These are phyloP conservation scores for Daphoenositta chrysoptera DNA, from an alignment of 2,113 vertebrate species.

Conservation along the genomic window DNA sequence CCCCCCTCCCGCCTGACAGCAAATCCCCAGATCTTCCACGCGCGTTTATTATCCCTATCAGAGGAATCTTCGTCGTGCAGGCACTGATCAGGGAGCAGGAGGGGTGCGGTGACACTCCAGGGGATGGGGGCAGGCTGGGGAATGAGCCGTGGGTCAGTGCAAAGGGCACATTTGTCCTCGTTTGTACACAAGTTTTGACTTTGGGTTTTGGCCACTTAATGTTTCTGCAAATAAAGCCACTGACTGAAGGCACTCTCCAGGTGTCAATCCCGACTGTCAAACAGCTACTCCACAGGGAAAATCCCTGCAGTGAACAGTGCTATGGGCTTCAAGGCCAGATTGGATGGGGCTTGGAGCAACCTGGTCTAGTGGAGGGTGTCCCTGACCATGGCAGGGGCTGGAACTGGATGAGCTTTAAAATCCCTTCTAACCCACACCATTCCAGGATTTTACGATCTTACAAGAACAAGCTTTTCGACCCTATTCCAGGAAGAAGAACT, in stretches of 20 bases:
- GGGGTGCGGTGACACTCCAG: accelerated
- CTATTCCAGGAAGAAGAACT: not conserved
- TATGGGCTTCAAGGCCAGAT: not conserved
- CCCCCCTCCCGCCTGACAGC: not conserved
- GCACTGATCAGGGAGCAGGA: not conserved
- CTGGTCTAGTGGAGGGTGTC: not conserved
- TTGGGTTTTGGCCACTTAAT: not conserved
- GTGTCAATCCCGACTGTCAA: not conserved
- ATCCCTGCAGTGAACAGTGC: not conserved
- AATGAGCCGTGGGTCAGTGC: not conserved
- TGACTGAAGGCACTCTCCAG: not conserved
- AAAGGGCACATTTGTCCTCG: accelerated
- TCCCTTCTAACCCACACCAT: not conserved
- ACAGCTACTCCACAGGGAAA: not conserved
- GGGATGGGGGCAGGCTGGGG: not conserved
- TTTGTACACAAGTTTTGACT: not conserved
- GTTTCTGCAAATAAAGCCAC: not conserved
- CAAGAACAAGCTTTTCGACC: not conserved
- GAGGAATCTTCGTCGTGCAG: not conserved
- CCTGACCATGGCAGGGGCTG: not conserved
- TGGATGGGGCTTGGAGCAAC: not conserved
- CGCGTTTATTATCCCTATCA: not conserved
- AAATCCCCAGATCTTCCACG: not conserved
- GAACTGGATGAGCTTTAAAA: not conserved
- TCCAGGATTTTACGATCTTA: not conserved